A percentile compares a stretch with the other conserved stretches of the same genome.
phyloP scores from a whole-genome alignment of 2,888 invertebrate genomes.

The Ophion costatus region DNA sequence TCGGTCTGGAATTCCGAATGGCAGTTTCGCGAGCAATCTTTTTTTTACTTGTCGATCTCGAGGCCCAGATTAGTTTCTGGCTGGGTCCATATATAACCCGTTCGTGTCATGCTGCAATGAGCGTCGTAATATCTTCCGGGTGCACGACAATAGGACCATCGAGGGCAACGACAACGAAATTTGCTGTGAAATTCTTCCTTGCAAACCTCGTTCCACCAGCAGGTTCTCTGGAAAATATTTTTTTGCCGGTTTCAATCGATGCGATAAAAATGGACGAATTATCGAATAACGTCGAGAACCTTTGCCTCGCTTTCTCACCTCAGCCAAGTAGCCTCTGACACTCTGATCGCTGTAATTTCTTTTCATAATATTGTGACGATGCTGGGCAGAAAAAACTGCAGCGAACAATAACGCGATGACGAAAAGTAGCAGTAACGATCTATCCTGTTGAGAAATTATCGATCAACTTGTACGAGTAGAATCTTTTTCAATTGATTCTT shows the following conservation, averaged over 20 bases:
- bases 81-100: slow-evolving; percentile 96
- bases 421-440: slow-evolving; percentile 54
- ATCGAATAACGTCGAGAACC: neutral
- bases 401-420: slow-evolving; percentile 58
- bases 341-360: slow-evolving; percentile 92
- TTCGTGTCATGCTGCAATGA: slow-evolving; percentile 94
- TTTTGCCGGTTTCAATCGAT: neutral
- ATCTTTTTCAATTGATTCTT: neutral
- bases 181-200: slow-evolving; percentile 95
- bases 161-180: slow-evolving; percentile 94
- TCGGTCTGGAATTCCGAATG: slow-evolving; percentile 9
- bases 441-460: slow-evolving; percentile 46
- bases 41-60: slow-evolving; percentile 77
- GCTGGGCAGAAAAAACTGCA: slow-evolving; percentile 57
- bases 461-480: neutral
- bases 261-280: neutral
- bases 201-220: slow-evolving; percentile 97
- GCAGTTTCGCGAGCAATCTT: neutral
- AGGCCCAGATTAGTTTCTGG: slow-evolving; percentile 84
- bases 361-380: slow-evolving; percentile 84
- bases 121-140: slow-evolving; percentile 96
- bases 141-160: slow-evolving; percentile 94
- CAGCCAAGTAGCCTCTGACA: slow-evolving; percentile 92
- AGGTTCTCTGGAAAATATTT: slow-evolving; percentile 88
- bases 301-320: slow-evolving; percentile 85